These are phyloP conservation scores for Austrofundulus limnaeus DNA, from an alignment of 2,113 vertebrate genomes.

Conservation along the genomic window DNA sequence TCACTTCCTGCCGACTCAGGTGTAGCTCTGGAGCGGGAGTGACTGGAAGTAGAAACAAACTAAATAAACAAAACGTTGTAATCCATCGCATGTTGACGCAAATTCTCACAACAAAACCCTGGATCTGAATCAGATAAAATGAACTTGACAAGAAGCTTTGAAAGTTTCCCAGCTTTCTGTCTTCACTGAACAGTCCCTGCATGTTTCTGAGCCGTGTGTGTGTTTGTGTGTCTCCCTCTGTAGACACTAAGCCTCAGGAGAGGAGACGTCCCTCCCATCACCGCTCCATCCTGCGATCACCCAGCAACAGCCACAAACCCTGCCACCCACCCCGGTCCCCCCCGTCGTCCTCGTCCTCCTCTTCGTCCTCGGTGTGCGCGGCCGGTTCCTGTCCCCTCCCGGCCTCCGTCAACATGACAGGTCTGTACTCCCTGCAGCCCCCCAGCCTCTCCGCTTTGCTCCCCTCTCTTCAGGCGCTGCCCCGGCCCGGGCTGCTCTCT, in stretches of 20 bases:
- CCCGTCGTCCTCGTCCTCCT: conserved; percentile 73
- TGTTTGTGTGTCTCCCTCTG: conserved; percentile 54
- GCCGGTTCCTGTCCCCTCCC: conserved; percentile 77
- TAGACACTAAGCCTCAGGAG: conserved; percentile 86
- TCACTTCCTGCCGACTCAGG: too few relatives aligned
- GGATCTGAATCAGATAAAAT: too few relatives aligned
- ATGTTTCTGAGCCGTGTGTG: conserved; percentile 52
- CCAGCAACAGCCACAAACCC: conserved; percentile 74
- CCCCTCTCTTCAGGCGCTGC: conserved; percentile 75
- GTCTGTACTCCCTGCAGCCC: conserved; percentile 82
- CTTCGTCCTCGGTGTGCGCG: conserved; percentile 67
- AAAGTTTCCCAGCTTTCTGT: background rate
- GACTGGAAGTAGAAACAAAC: too few relatives aligned
- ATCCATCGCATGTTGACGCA: background rate
- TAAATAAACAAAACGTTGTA: too few relatives aligned
- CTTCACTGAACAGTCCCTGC: conserved; percentile 19
- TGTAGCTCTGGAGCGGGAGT: too few relatives aligned
- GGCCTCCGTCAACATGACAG: conserved; percentile 82
- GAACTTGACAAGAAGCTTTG: too few relatives aligned
- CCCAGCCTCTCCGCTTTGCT: conserved; percentile 70
- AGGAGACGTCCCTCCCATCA: conserved; percentile 84
- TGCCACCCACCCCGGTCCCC: conserved; percentile 63
- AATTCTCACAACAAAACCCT: too few relatives aligned
- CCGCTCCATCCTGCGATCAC: conserved; percentile 78
- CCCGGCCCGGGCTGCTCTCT: conserved; percentile 66